These are phyloP conservation scores for Podargus strigoides DNA, from an alignment of 2,797 vertebrate genomes.

Conservation along the genomic window DNA sequence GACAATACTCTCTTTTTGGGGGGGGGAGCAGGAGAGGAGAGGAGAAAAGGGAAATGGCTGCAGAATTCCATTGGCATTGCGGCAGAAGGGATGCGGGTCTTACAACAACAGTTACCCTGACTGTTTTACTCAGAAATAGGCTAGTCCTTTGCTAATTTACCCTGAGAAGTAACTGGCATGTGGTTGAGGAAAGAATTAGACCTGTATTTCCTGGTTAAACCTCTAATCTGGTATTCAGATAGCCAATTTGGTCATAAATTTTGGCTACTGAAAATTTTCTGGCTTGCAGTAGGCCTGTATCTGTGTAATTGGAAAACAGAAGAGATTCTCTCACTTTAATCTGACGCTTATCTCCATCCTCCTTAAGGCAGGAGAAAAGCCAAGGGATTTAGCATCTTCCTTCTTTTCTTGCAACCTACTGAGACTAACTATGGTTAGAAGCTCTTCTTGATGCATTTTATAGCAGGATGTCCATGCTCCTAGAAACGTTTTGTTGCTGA, in stretches of 20 bases:
- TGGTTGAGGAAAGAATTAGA: neutral
- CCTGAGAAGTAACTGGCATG: neutral
- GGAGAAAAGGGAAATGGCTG: neutral
- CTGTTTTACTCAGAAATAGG: neutral
- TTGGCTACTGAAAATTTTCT: slow-evolving; percentile 47
- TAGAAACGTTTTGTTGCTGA: slow-evolving; percentile 4
- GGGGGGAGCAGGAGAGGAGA: neutral
- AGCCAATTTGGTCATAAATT: slow-evolving; percentile 1
- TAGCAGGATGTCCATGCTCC: neutral
- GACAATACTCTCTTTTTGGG: neutral
- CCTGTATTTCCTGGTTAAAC: neutral
- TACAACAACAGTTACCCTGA: neutral
- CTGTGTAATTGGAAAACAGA: slow-evolving; percentile 48
- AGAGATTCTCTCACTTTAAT: slow-evolving; percentile 37
- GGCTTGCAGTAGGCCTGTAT: neutral
- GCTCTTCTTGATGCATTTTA: slow-evolving; percentile 32
- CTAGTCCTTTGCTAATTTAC: neutral
- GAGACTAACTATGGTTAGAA: slow-evolving; percentile 42
- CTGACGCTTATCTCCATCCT: slow-evolving; percentile 46
- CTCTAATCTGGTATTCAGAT: slow-evolving; percentile 34
- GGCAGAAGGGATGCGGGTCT: neutral
- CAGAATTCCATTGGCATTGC: neutral
- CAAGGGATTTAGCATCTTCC: slow-evolving; percentile 30
- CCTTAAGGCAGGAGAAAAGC: slow-evolving; percentile 52
- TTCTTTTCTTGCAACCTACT: slow-evolving; percentile 28